Evolutionary conservation across 2,888 invertebrate species (phyloP).

Genomic region (Baccha elongata): DNA sequence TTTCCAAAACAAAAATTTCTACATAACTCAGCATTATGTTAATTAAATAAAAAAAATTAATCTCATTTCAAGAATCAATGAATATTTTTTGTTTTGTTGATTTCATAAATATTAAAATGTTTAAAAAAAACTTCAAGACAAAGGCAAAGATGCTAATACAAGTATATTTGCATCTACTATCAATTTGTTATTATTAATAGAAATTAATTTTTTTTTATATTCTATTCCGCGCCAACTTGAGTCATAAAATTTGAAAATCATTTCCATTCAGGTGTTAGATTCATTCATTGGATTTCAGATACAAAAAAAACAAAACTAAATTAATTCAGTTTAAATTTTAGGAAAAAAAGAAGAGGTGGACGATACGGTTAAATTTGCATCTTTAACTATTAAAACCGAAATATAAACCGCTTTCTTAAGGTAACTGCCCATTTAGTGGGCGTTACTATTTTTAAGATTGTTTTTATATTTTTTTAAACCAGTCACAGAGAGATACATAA

Average conservation of each 20-base stretch:
- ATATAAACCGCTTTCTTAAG: neutral
- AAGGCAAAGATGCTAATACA: conserved; percentile 47
- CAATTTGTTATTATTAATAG: conserved; percentile 54
- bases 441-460: conserved; percentile 10
- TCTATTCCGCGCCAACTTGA: conserved; percentile 8
- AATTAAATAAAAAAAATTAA: neutral
- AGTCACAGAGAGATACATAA: conserved; percentile 17
- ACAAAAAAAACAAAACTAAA: conserved; percentile 9
- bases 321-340: conserved; percentile 44
- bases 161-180: conserved; percentile 63
- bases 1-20: neutral
- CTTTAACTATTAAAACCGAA: conserved; percentile 1
- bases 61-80: conserved; percentile 19
- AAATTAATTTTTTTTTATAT: conserved; percentile 32
- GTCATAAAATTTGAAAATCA: conserved; percentile 2
- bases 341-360: neutral
- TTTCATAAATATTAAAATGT: conserved; percentile 35
- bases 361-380: conserved; percentile 25
- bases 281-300: conserved; percentile 50
- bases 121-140: conserved; percentile 10
- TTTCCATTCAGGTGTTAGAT: conserved; percentile 66
- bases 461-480: conserved; percentile 1
- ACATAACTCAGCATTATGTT: conserved; percentile 19
- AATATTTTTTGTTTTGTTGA: neutral
- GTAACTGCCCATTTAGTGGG: conserved; percentile 36